Conservation (phyloP, 2,113 vertebrate genomes). For the Megaptera novaeangliae region DNA sequence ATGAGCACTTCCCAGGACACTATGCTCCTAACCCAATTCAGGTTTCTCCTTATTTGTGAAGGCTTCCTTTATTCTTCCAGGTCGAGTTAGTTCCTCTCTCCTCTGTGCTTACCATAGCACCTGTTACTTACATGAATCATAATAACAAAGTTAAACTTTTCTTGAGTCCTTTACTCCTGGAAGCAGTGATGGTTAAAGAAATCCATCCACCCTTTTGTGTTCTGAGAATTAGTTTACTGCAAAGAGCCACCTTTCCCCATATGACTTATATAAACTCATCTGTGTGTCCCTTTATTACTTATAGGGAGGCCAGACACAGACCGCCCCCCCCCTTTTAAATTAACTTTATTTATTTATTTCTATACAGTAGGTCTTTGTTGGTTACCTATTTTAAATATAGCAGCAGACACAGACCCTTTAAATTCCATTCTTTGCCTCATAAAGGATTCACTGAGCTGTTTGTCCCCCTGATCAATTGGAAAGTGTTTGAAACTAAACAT, state of each 20-base stretch:
- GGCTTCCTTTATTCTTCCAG: not conserved
- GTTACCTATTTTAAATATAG: not conserved
- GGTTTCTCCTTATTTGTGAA: not conserved
- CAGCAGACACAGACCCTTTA: not conserved
- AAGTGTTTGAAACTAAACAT: not conserved
- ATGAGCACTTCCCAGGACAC: not conserved
- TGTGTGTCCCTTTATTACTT: not conserved
- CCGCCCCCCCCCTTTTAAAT: not conserved
- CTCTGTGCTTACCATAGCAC: not conserved
- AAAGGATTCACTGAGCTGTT: not conserved
- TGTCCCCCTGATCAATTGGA: not conserved
- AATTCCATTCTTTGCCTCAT: not conserved
- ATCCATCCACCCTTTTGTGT: not conserved
- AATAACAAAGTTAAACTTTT: not conserved
- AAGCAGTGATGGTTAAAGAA: not conserved
- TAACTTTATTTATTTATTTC: not conserved
- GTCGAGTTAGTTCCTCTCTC: not conserved
- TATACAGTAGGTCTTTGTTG: not conserved
- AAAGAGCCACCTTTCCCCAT: not conserved
- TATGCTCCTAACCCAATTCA: not conserved
- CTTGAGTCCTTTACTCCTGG: not conserved
- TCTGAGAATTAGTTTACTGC: not conserved
- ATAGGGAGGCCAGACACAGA: not conserved
- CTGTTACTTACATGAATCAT: not conserved
- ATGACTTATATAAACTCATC: not conserved